Evolutionary conservation across 2,888 invertebrate genomes (phyloP).

Genomic region (Hanleya hanleyi): DNA sequence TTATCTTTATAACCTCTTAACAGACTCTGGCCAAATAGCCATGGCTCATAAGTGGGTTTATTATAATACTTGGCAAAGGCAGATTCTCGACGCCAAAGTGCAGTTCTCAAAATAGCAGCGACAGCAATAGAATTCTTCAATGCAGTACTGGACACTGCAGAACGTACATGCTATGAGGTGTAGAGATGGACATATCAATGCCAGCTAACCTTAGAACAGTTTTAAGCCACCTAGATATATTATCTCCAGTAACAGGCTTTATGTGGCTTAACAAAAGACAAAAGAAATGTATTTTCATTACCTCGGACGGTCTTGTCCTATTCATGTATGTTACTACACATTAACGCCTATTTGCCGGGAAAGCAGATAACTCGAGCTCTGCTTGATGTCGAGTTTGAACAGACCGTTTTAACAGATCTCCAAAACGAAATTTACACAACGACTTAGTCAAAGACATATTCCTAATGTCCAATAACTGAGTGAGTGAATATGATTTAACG

Average conservation of each 20-base stretch:
- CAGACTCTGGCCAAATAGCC: background rate
- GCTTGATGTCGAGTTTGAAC: constrained; percentile 23
- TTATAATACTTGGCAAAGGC: constrained; percentile 6
- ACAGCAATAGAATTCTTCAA: constrained; percentile 9
- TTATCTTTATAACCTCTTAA: too few relatives aligned
- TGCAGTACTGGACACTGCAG: constrained; percentile 20
- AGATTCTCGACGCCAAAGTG: constrained; percentile 22
- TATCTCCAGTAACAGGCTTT: constrained; percentile 19
- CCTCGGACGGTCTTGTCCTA: constrained; percentile 11
- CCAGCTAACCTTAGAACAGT: constrained; percentile 17
- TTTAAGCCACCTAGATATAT: constrained; percentile 34
- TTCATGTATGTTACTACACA: constrained; percentile 30
- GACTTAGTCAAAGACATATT: constrained; percentile 13
- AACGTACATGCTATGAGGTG: constrained; percentile 26
- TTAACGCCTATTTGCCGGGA: constrained; percentile 19
- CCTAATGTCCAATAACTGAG: constrained; percentile 25
- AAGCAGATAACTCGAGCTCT: constrained; percentile 10
- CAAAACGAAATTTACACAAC: constrained; percentile 12
- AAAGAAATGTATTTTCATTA: constrained; percentile 18
- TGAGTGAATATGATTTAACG: too few relatives aligned
- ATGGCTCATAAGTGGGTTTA: background rate
- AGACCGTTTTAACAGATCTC: constrained; percentile 30
- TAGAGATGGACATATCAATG: constrained; percentile 22
- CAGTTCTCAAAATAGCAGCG: constrained; percentile 24
- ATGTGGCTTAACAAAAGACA: constrained; percentile 25